Percentiles rank a stretch among this genome's conserved stretches.
Evolutionary conservation across 30 jellyfish, hydroid and myxozoan species (phyloP).

Genomic region (Chrysaora quinquecirrha): DNA sequence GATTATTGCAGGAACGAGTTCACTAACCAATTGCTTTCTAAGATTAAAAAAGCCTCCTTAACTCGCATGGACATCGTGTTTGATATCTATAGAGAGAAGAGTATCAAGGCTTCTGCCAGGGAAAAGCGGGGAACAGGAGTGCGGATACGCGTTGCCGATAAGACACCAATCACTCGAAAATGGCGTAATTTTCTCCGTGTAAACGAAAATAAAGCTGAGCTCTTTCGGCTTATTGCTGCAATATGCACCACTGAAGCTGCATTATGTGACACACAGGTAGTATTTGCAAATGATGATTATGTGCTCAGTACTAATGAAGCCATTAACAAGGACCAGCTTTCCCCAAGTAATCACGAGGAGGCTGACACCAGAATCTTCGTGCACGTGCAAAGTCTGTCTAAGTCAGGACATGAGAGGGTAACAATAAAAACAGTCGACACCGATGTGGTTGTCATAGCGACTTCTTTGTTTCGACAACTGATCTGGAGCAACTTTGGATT

Average conservation of each 20-base stretch:
- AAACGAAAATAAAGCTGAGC: conserved; percentile 37
- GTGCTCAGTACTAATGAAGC: conserved; percentile 4
- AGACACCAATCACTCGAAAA: conserved; percentile 28
- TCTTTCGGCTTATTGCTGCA: conserved; percentile 33
- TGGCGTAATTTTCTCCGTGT: conserved; percentile 53
- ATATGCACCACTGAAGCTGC: conserved; percentile 3
- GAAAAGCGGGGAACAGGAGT: conserved; percentile 52
- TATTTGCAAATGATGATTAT: conserved; percentile 29
- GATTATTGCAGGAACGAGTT: conserved; percentile 13
- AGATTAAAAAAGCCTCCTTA: not conserved
- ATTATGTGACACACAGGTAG: conserved; percentile 14
- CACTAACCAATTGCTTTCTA: conserved; percentile 6
- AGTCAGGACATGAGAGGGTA: conserved; percentile 42
- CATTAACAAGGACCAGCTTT: conserved; percentile 17
- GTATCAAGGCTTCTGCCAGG: conserved; percentile 25
- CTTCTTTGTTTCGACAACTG: conserved; percentile 18
- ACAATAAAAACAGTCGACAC: conserved; percentile 32
- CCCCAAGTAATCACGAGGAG: conserved; percentile 56
- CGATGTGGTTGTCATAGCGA: conserved; percentile 48
- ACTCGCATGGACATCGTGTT: conserved; percentile 50
- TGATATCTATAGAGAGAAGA: conserved; percentile 30
- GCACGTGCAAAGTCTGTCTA: conserved; percentile 37
- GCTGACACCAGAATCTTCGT: conserved; percentile 59
- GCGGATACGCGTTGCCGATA: conserved; percentile 10
- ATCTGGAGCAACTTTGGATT: conserved; percentile 41